Conservation (phyloP, 2,113 vertebrate genomes). For the Gobiocypris rarus region DNA sequence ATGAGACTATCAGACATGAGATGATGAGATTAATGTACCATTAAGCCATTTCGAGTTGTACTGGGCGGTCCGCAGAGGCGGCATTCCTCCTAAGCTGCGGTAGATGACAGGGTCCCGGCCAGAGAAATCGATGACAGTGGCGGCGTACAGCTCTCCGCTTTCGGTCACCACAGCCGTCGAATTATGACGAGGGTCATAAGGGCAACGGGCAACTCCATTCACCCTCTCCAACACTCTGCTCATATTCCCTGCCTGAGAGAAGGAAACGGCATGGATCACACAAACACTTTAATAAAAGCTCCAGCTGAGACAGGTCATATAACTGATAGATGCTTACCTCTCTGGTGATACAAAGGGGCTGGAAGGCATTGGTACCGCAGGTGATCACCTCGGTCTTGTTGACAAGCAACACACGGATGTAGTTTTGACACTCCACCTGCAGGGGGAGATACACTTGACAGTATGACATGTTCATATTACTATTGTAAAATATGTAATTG, state of each 20-base stretch:
- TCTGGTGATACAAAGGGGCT: slow-evolving; percentile 89
- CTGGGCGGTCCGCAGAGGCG: slow-evolving; percentile 93
- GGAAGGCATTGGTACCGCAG: slow-evolving; percentile 97
- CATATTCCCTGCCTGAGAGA: slow-evolving; percentile 88
- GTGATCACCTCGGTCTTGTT: slow-evolving; percentile 93
- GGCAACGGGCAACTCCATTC: slow-evolving; percentile 95
- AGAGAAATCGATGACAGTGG: slow-evolving; percentile 98
- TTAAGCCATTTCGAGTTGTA: slow-evolving; percentile 99
- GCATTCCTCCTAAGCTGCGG: slow-evolving; percentile 93
- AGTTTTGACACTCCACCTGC: slow-evolving; percentile 97
- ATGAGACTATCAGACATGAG: slow-evolving; percentile 15
- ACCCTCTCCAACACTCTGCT: slow-evolving; percentile 90
- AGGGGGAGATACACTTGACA: slow-evolving; percentile 16
- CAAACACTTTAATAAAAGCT: background rate
- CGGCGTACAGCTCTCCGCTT: slow-evolving; percentile 93
- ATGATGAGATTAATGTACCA: slow-evolving; percentile 74
- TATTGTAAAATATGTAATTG: background rate
- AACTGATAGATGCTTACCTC: slow-evolving; percentile 78
- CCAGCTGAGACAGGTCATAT: background rate
- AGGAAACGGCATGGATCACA: background rate
- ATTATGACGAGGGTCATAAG: slow-evolving; percentile 96
- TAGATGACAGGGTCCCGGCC: slow-evolving; percentile 97
- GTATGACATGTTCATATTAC: background rate
- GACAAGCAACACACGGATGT: slow-evolving; percentile 91
- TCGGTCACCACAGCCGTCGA: slow-evolving; percentile 96